Conservation (phyloP, 2,113 vertebrate genomes). For the Corynorhinus townsendii region DNA sequence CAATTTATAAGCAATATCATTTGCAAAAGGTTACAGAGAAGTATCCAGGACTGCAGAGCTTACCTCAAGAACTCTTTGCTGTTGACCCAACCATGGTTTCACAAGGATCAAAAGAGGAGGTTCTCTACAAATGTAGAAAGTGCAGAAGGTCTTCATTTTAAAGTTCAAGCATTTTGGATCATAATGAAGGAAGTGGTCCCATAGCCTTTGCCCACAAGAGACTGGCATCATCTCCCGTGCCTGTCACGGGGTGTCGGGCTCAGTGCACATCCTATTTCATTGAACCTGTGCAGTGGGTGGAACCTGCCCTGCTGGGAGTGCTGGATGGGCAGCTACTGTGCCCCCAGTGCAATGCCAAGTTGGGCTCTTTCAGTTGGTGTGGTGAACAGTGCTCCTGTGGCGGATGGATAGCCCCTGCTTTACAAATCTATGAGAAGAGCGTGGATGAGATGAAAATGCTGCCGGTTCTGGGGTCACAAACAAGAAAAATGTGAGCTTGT, state of each 20-base stretch:
- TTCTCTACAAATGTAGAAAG: constrained; percentile 93
- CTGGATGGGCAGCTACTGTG: constrained; percentile 97
- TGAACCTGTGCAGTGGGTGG: constrained; percentile 97
- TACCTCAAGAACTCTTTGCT: constrained; percentile 92
- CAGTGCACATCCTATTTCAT: constrained; percentile 94
- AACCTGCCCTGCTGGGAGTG: constrained; percentile 87
- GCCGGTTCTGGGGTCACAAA: constrained; percentile 60
- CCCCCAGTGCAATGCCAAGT: constrained; percentile 91
- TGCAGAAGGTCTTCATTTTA: constrained; percentile 94
- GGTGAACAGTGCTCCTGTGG: constrained; percentile 96
- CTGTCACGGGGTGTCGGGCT: constrained; percentile 5
- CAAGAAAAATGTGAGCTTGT: constrained; percentile 17
- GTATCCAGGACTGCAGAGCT: constrained; percentile 85
- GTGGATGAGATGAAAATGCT: constrained; percentile 90
- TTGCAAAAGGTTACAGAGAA: constrained; percentile 88
- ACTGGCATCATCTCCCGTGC: constrained; percentile 23
- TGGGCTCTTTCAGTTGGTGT: constrained; percentile 95
- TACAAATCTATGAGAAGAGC: constrained; percentile 94
- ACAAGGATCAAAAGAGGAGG: constrained; percentile 79
- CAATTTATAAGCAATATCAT: constrained; percentile 91
- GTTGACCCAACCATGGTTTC: constrained; percentile 82
- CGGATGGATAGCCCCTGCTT: constrained; percentile 93
- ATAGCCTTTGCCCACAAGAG: constrained; percentile 90
- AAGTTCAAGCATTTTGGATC: constrained; percentile 89
- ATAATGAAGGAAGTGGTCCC: constrained; percentile 84